Percentiles rank a stretch among this genome's conserved stretches.
Evolutionary conservation across 1,140 invertebrate genomes (phyloP).

Genomic region (Nasonia vitripennis): DNA sequence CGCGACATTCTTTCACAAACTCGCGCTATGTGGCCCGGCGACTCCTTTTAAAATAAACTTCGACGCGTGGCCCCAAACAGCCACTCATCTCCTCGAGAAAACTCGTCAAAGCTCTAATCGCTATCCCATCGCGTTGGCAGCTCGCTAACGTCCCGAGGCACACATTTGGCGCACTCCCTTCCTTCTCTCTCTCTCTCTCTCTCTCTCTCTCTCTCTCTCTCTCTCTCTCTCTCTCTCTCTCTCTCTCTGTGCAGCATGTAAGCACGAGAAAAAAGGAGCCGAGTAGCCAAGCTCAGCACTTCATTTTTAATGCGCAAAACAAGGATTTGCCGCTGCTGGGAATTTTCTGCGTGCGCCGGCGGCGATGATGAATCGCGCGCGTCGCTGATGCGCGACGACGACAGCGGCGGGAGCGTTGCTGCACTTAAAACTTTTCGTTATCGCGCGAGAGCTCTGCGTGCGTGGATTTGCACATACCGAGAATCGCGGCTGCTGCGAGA

Average conservation of each 20-base stretch:
- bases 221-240: background rate
- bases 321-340: conserved; percentile 35
- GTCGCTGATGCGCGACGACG: conserved; percentile 14
- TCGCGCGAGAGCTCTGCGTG: background rate
- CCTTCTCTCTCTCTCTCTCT: background rate
- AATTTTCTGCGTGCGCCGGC: conserved; percentile 21
- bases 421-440: conserved; percentile 2
- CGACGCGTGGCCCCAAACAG: background rate
- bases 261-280: background rate
- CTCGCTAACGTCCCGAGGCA: background rate
- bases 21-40: background rate
- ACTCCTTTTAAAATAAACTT: conserved; percentile 1
- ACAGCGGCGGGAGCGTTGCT: background rate
- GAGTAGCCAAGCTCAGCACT: conserved; percentile 10
- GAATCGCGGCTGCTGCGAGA: background rate
- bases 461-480: background rate
- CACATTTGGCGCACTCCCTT: conserved; percentile 14
- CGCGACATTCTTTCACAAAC: background rate
- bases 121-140: conserved; percentile 15
- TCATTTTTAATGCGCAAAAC: conserved; percentile 50
- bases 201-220: too few relatives aligned
- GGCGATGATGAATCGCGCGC: conserved; percentile 48
- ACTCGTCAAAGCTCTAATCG: background rate
- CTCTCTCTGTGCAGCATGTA: background rate
- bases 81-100: background rate